A percentile compares a stretch with the other conserved stretches of the same genome.
Evolutionary conservation across 2,888 invertebrate genomes (phyloP).

Genomic region (Rugalucina vietnamica): DNA sequence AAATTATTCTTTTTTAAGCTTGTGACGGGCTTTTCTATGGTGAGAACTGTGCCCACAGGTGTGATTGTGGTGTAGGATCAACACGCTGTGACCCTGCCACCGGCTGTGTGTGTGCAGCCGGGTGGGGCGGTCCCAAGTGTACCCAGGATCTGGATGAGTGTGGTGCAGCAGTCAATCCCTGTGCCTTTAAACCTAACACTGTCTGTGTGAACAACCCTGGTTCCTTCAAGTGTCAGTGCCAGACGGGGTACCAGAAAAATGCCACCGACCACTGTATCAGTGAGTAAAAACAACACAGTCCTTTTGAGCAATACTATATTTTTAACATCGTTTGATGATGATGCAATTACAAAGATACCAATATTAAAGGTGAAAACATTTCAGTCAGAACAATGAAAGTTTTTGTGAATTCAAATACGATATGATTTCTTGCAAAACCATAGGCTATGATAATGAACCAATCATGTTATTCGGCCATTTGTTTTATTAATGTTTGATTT

Average conservation of each 20-base stretch:
- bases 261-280: conserved; percentile 28
- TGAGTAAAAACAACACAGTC: no score
- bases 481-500: no score
- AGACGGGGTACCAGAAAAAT: conserved; percentile 50
- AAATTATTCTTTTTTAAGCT: no score
- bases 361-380: no score
- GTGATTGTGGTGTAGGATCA: conserved; percentile 61
- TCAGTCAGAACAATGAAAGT: no score
- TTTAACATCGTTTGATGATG: no score
- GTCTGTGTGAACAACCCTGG: conserved; percentile 59
- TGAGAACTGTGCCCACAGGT: conserved; percentile 52
- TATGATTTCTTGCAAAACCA: no score
- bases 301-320: no score
- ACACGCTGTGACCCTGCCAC: conserved; percentile 43
- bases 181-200: conserved; percentile 41
- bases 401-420: no score
- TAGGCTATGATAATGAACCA: no score
- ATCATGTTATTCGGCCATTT: no score
- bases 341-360: no score
- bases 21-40: conserved; percentile 59
- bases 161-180: conserved; percentile 30
- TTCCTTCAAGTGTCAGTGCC: conserved; percentile 58
- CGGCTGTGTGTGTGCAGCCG: conserved; percentile 61
- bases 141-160: conserved; percentile 62
- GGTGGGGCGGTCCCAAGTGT: conserved; percentile 62